Evolutionary conservation across 2,797 vertebrate genomes (phyloP).

Genomic region (Orestias chungarensis): DNA sequence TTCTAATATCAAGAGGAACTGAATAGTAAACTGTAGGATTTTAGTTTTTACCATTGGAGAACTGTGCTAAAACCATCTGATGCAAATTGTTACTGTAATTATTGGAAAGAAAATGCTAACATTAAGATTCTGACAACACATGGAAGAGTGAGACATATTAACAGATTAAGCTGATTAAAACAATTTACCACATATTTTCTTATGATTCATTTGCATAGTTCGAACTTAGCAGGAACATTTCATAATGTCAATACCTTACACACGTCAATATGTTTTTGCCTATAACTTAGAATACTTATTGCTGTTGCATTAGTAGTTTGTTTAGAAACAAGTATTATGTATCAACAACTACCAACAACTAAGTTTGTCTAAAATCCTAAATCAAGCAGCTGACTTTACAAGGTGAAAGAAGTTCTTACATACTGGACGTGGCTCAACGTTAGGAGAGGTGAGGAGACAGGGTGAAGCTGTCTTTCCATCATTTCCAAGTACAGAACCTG

Average conservation of each 20-base stretch:
- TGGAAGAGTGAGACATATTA: neutral
- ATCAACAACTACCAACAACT: no score
- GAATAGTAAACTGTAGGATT: neutral
- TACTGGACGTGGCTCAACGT: no score
- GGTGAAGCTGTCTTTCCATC: no score
- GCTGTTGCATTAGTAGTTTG: neutral
- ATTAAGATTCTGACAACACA: neutral
- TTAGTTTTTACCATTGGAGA: neutral
- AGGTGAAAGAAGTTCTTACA: no score
- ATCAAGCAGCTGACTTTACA: no score
- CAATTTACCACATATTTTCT: neutral
- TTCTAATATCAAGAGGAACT: neutral
- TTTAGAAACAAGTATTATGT: neutral
- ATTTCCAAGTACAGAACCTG: no score
- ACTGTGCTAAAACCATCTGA: neutral
- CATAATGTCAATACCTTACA: neutral
- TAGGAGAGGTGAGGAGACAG: no score
- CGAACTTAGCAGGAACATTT: neutral
- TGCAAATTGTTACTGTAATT: neutral
- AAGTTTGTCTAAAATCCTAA: no score
- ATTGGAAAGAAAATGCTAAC: neutral
- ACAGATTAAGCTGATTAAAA: no score
- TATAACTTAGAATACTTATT: no score
- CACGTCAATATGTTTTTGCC: no score
- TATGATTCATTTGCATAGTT: neutral